phyloP scores from a whole-genome alignment of 2,888 invertebrate genomes.

The Andrena praecox region DNA sequence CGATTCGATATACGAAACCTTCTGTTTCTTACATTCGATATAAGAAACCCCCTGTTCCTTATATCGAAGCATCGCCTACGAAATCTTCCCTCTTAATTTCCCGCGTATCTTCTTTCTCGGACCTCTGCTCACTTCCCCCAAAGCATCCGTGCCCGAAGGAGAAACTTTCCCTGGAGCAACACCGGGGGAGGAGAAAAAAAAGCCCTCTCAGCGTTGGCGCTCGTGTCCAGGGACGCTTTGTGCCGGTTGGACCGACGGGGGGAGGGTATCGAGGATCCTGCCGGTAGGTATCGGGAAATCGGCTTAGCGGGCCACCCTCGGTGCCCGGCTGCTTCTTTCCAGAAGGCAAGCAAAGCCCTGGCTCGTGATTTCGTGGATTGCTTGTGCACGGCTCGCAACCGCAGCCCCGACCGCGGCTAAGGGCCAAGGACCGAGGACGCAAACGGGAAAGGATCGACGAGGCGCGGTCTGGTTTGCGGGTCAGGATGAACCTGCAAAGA shows the following conservation, averaged over 20 bases:
- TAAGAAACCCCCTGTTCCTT: no score
- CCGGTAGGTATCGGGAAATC: conserved; percentile 54
- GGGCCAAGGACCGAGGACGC: conserved; percentile 59
- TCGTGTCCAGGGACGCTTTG: conserved; percentile 38
- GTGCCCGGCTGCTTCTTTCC: conserved; percentile 28
- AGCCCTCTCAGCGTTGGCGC: conserved; percentile 4
- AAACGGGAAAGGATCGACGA: conserved; percentile 59
- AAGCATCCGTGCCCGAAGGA: neutral
- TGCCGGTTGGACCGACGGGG: conserved; percentile 2
- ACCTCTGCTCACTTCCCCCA: neutral
- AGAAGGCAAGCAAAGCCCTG: conserved; percentile 51
- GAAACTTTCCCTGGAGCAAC: neutral
- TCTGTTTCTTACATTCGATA: no score
- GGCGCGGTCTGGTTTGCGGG: conserved; percentile 65
- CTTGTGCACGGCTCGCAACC: conserved; percentile 60
- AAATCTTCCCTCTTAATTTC: neutral
- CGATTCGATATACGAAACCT: no score
- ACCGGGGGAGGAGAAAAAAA: neutral
- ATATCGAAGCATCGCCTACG: neutral
- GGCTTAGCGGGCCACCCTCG: conserved; percentile 58
- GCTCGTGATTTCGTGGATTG: conserved; percentile 65
- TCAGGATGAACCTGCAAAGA: conserved; percentile 64
- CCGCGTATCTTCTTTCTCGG: neutral
- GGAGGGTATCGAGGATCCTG: conserved; percentile 19
- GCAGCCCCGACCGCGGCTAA: conserved; percentile 64